A percentile compares a stretch with the other conserved stretches of the same genome.
phyloP scores from a whole-genome alignment of 1,140 invertebrate species.

The Lethocerus indicus region DNA sequence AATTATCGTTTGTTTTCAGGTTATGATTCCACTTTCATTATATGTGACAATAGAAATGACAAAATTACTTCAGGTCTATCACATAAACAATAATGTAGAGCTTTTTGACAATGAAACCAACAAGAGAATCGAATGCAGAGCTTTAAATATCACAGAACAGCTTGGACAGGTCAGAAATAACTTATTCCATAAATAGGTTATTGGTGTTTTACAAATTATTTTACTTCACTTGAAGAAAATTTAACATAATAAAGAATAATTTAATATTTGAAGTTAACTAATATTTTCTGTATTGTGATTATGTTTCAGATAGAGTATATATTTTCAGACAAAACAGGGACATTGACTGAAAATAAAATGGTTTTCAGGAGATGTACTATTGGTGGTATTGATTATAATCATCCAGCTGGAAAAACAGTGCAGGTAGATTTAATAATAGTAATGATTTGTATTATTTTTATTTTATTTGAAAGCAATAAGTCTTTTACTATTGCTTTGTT shows the following conservation, averaged over 20 bases:
- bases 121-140: slow-evolving; percentile 81
- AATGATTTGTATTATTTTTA: not conserved
- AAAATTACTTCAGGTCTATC: slow-evolving; percentile 89
- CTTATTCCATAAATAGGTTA: no score
- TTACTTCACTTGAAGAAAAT: not conserved
- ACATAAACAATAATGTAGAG: slow-evolving; percentile 80
- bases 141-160: slow-evolving; percentile 94
- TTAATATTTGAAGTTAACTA: not conserved
- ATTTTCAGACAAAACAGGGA: slow-evolving; percentile 96
- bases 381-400: slow-evolving; percentile 75
- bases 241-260: not conserved
- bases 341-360: slow-evolving; percentile 93
- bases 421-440: slow-evolving; percentile 6
- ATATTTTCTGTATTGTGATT: slow-evolving; percentile 5
- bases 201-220: not conserved
- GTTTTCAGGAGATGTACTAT: slow-evolving; percentile 81
- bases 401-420: slow-evolving; percentile 30
- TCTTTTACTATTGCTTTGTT: no score
- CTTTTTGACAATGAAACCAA: slow-evolving; percentile 70
- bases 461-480: no score
- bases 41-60: slow-evolving; percentile 96
- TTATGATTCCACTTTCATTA: slow-evolving; percentile 92
- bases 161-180: slow-evolving; percentile 59
- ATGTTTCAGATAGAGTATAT: slow-evolving; percentile 66
- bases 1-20: slow-evolving; percentile 30